A percentile compares a stretch with the other conserved stretches of the same genome.
phyloP scores from a whole-genome alignment of 2,113 vertebrate genomes.

The Aspidoscelis tigris region DNA sequence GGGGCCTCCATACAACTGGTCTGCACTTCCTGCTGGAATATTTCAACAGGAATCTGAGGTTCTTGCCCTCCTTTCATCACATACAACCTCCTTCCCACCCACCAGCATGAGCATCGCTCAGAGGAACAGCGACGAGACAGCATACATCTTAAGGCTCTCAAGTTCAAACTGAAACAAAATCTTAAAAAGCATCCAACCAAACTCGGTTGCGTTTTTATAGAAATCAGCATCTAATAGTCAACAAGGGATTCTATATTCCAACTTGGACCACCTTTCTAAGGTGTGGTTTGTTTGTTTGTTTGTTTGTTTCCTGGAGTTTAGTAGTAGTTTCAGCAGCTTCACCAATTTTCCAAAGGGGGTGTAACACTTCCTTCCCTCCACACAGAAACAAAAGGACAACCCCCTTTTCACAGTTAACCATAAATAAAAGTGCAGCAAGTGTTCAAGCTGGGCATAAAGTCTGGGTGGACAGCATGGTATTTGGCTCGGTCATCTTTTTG shows the following conservation, averaged over 20 bases:
- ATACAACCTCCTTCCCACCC: conserved; percentile 50
- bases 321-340: conserved; percentile 51
- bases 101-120: conserved; percentile 50
- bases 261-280: conserved; percentile 46
- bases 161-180: conserved; percentile 53
- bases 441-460: conserved; percentile 90
- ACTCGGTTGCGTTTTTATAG: conserved; percentile 51
- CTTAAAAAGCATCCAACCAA: conserved; percentile 46
- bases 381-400: conserved; percentile 62
- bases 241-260: not conserved
- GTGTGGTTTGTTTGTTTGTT: not conserved
- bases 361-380: conserved; percentile 58
- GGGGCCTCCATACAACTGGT: conserved; percentile 32
- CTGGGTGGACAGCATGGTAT: conserved; percentile 71
- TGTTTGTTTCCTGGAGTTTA: conserved; percentile 24
- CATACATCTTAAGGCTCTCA: conserved; percentile 73
- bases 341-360: conserved; percentile 54
- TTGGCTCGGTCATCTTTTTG: conserved; percentile 80
- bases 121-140: conserved; percentile 29
- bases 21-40: conserved; percentile 58
- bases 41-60: conserved; percentile 8
- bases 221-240: conserved; percentile 52
- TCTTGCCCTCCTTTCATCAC: not conserved
- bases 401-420: conserved; percentile 81
- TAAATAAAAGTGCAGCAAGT: conserved; percentile 96